Conservation (phyloP, 2,888 invertebrate genomes). For the Bombylius major region DNA sequence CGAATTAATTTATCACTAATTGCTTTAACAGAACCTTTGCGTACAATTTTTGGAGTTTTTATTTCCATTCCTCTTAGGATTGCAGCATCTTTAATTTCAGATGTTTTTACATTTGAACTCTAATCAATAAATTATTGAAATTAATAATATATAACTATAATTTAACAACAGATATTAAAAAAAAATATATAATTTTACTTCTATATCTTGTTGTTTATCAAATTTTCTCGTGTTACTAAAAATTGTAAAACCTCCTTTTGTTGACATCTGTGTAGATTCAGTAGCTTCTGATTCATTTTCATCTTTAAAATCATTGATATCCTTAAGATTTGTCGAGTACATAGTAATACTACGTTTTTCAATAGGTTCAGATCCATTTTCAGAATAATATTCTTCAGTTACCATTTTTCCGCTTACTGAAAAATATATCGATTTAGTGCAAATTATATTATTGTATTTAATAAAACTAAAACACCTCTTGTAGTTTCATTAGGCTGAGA, state of each 20-base stretch:
- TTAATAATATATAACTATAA: neutral
- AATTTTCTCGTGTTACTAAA: slow-evolving; percentile 25
- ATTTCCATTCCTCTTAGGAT: neutral
- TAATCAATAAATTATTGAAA: neutral
- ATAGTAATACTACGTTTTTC: slow-evolving; percentile 57
- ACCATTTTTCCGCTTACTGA: slow-evolving; percentile 61
- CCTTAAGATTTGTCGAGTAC: slow-evolving; percentile 51
- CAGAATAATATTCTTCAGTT: slow-evolving; percentile 53
- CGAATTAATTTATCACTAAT: slow-evolving; percentile 69
- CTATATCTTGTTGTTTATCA: slow-evolving; percentile 21
- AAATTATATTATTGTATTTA: neutral
- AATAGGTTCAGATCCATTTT: slow-evolving; percentile 54
- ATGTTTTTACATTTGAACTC: neutral
- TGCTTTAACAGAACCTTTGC: slow-evolving; percentile 64
- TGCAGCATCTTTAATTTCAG: neutral
- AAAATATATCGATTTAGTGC: neutral
- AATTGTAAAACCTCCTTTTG: slow-evolving; percentile 38
- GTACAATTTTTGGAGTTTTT: slow-evolving; percentile 29
- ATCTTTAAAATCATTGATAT: slow-evolving; percentile 17
- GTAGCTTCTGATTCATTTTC: neutral
- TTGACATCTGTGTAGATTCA: slow-evolving; percentile 18
- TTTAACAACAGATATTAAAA: too few species aligned
- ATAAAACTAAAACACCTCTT: slow-evolving; percentile 41
- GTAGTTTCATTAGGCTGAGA: slow-evolving; percentile 47
- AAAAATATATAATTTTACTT: slow-evolving; percentile 7